Percentiles rank a stretch among this genome's conserved stretches.
Evolutionary conservation across 2,888 invertebrate genomes (phyloP).

Genomic region (Rhopalosiphum nymphaeae): DNA sequence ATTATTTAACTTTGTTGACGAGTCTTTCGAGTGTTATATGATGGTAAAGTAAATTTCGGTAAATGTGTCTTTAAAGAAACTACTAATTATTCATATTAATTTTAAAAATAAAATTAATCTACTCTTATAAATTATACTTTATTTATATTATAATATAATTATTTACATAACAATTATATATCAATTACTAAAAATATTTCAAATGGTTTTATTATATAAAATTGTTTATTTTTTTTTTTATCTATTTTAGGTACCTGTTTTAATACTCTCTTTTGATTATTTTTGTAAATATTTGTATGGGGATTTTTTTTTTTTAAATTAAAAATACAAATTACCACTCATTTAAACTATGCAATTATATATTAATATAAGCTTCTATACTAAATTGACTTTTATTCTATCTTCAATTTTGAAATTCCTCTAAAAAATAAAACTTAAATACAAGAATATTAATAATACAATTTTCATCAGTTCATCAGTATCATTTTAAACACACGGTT

Average conservation of each 20-base stretch:
- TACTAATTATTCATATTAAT: neutral
- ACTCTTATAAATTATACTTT: neutral
- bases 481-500: too few species aligned
- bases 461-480: neutral
- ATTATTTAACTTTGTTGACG: neutral
- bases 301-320: neutral
- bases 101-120: neutral
- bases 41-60: neutral
- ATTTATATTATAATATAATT: neutral
- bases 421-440: neutral
- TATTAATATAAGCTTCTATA: neutral
- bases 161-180: neutral
- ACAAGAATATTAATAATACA: neutral
- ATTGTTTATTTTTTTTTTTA: neutral
- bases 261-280: neutral
- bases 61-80: neutral
- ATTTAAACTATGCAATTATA: neutral
- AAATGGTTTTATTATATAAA: neutral
- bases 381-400: neutral
- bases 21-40: constrained; percentile 13
- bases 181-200: neutral
- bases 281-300: neutral
- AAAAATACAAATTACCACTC: neutral
- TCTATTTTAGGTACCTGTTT: neutral
- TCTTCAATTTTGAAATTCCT: neutral